Base-by-base conservation (phyloP, 2,797 vertebrate species). In the Pygocentrus nattereri region DNA sequence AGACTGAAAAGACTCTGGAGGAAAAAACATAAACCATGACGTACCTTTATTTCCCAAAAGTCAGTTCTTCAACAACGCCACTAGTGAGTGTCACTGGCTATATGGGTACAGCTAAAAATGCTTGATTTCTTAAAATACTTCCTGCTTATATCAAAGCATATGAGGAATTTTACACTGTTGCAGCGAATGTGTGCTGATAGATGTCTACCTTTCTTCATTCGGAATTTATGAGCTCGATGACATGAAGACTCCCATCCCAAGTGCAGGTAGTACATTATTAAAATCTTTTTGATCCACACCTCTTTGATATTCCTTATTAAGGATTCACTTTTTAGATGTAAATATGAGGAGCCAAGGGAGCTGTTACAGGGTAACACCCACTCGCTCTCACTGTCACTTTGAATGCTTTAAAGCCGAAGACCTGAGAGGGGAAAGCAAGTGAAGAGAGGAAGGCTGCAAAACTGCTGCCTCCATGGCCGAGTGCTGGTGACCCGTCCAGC, bases 241-340 rank as follows among this genome's bases (percentile, higher is more conserved):
- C 86, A 85, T 41, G 54, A 81, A 61, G 79, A 84, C 64, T 76
- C 71, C 79, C 78, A 78, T 61, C 79, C 59, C 59, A 64, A 38
- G 86, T 72, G 25, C 81, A 85, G 76, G 84, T 85, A 79, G 76
- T 87, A 79, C 86, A 87, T 87, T 87, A 84, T 87, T 87, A 84
- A 87, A 87, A 85, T 84, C 86, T 82, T 79, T 83, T 83, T 83
- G 82, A 83, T 83, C 82, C 65, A 34, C 83, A 76, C 73, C 78
- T 82, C 84, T 87, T 85, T 87, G 84, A 87, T 87, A 84, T 85
- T 82, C 65, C 74, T 85, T 80, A 84, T 87, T 72, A 85, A 74
- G 62, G 50, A 87, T 87, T 87, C 84, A 85, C 86, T 85, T 85
- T 85, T 82, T 87, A 87, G 84, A 87, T 87, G 84, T 85, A 84